These are phyloP conservation scores for Portevinia maculata DNA, from an alignment of 2,888 invertebrate genomes.

Conservation along the genomic window DNA sequence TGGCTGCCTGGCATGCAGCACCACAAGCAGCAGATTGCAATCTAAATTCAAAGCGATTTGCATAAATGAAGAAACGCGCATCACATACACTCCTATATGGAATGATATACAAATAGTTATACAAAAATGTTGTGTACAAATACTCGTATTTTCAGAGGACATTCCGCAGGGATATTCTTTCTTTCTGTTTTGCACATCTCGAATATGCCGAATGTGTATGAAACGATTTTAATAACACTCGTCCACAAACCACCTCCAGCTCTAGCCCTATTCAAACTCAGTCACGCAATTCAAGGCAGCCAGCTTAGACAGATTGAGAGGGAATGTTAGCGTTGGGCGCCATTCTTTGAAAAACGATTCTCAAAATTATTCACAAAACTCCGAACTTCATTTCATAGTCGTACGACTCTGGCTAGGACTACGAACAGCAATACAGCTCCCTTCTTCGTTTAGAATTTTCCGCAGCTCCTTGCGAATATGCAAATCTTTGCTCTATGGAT, in stretches of 20 bases:
- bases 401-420: background rate
- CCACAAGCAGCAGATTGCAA: slow-evolving; percentile 47
- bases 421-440: background rate
- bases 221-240: slow-evolving; percentile 55
- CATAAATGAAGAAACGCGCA: slow-evolving; percentile 65
- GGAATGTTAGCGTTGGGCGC: slow-evolving; percentile 36
- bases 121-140: slow-evolving; percentile 50
- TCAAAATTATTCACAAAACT: slow-evolving; percentile 40
- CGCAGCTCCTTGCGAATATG: slow-evolving; percentile 61
- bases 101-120: slow-evolving; percentile 17
- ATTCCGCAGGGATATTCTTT: slow-evolving; percentile 28
- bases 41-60: slow-evolving; percentile 73
- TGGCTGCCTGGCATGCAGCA: background rate
- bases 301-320: slow-evolving; percentile 38
- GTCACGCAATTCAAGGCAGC: slow-evolving; percentile 36
- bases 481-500: slow-evolving; percentile 57
- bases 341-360: slow-evolving; percentile 32
- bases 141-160: slow-evolving; percentile 57
- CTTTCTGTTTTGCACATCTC: slow-evolving; percentile 9
- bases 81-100: slow-evolving; percentile 3
- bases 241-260: background rate
- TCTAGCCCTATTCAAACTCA: slow-evolving; percentile 55
- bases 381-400: slow-evolving; percentile 17
- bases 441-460: slow-evolving; percentile 30
- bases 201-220: slow-evolving; percentile 46